Evolutionary conservation across 2,888 invertebrate species (phyloP), one percentile per base, ranked within the genome.

Genomic region (Tetanocera ferruginea): DNA sequence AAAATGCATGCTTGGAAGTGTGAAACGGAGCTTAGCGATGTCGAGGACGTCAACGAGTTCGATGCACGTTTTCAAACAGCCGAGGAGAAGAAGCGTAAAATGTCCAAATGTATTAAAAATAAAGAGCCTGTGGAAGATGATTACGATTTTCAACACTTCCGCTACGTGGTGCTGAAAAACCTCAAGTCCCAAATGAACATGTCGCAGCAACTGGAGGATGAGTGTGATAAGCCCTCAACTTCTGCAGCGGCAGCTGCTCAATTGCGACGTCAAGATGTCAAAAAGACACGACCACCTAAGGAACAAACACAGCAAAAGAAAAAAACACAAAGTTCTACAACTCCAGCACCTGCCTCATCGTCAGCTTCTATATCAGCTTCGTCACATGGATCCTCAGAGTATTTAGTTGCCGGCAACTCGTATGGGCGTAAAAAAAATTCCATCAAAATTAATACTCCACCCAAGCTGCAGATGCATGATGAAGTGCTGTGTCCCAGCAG

Each of bases 41-140:
- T 89, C 2, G 90, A 89, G 49, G 89, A 89, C 80, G 87, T 89
- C 3, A 84, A 85, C 25, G 84, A 82, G 5, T 89, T 89, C 57
- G 88, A 88, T 52, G 81, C 83, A 0, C 80, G 80, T 9, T 88
- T 88, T 19, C 82, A 84, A 28, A 81, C 83, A 9, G 80, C 83
- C 0, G 89, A 89, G 34, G 81, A 83, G 51, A 77, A 75, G 14
- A 80, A 79, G 34, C 76, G 66, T n/a, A 69, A 74, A n/a, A 37
- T 64, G n/a, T 17, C 37, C 14, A 79, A 76, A 23, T 55, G 37
- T 28, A 76, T 57, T 49, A 79, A 78, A 70, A 60, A 52, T 23
- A 71, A 67, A n/a, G 76, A 76, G 60, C 25, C 14, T 2, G 80
- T 82, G 76, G 77, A 69, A 64, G 75, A 75, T 23, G 77, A 78